Conservation (phyloP, 2,113 vertebrate genomes). For the Gobio gobio region DNA sequence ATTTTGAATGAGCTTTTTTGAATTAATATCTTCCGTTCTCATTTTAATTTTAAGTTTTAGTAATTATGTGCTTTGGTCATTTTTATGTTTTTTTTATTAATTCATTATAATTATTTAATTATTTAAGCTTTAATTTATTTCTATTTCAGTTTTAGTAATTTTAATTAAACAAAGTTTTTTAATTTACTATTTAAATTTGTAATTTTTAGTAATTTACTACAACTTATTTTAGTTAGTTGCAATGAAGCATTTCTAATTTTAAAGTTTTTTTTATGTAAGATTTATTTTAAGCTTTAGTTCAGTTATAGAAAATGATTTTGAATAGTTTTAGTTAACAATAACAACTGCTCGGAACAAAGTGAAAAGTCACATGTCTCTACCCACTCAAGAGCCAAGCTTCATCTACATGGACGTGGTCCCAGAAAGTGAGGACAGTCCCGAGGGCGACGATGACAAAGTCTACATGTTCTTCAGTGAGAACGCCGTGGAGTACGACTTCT, state of each 20-base stretch:
- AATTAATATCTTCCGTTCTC: background rate
- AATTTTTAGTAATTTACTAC: too few relatives aligned
- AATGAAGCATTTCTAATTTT: too few relatives aligned
- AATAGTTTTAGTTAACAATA: background rate
- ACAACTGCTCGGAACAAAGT: background rate
- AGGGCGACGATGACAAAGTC: slow-evolving; percentile 80
- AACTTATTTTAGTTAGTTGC: too few relatives aligned
- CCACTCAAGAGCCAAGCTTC: slow-evolving; percentile 80
- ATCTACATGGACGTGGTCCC: slow-evolving; percentile 76
- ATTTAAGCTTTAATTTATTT: background rate
- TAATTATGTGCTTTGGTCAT: too few relatives aligned
- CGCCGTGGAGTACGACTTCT: slow-evolving; percentile 83
- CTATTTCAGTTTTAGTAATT: background rate
- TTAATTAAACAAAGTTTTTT: too few relatives aligned
- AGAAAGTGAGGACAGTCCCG: slow-evolving; percentile 71
- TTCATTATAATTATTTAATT: background rate
- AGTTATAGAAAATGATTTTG: background rate
- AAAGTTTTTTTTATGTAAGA: too few relatives aligned
- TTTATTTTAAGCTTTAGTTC: background rate
- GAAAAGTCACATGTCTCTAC: background rate
- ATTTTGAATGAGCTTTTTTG: background rate
- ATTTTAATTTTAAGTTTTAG: too few relatives aligned
- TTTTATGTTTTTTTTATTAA: background rate
- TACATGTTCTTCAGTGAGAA: slow-evolving; percentile 85
- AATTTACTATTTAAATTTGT: too few relatives aligned